phyloP scores from a whole-genome alignment of 2,113 vertebrate species.

The Cyanoderma ruficeps region DNA sequence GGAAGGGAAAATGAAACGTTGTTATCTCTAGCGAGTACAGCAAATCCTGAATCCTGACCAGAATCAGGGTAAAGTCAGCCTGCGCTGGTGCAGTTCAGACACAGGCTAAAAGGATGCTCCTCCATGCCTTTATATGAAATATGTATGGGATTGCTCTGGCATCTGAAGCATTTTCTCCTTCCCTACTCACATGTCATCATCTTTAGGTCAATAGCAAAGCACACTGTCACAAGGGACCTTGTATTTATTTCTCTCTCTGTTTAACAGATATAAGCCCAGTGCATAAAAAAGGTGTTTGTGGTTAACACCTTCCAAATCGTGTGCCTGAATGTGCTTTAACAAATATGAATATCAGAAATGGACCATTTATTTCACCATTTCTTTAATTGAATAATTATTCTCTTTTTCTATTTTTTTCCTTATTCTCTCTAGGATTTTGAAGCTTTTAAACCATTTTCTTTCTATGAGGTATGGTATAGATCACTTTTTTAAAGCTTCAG shows the following conservation, averaged over 20 bases:
- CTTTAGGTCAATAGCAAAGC: conserved; percentile 8
- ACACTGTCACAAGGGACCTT: background rate
- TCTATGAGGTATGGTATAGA: background rate
- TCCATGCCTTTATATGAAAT: background rate
- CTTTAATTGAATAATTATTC: background rate
- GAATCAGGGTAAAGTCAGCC: background rate
- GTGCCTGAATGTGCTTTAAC: background rate
- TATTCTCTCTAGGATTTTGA: background rate
- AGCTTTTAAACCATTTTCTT: background rate
- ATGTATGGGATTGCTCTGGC: background rate
- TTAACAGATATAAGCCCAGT: background rate
- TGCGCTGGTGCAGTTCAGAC: background rate
- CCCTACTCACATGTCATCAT: background rate
- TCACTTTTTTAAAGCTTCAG: background rate
- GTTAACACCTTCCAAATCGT: background rate
- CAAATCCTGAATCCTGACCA: background rate
- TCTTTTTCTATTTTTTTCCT: background rate
- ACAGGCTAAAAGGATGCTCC: background rate
- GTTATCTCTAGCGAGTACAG: background rate
- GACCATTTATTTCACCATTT: background rate
- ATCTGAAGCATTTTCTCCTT: background rate
- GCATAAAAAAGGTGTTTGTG: background rate
- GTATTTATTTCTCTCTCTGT: background rate
- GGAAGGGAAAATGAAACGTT: background rate
- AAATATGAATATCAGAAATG: background rate